A percentile compares a stretch with the other conserved stretches of the same genome.
These are phyloP conservation scores for Steinernema carpocapsae DNA, from an alignment of 2,888 invertebrate species.

Conservation along the genomic window DNA sequence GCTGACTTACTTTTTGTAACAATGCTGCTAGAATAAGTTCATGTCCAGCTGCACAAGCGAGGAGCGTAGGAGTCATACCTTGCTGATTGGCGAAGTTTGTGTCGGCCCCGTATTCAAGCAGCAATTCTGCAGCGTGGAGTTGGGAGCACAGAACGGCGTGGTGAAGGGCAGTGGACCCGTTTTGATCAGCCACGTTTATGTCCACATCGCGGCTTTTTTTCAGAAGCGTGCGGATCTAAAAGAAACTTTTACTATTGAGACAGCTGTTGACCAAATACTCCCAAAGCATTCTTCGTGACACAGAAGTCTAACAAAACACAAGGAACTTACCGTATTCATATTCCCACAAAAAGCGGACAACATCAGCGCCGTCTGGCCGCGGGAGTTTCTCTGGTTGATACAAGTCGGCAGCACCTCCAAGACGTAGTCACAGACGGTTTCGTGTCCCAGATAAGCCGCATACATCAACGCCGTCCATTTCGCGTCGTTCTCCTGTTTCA, in stretches of 20 bases:
- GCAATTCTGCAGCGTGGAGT: conserved; percentile 40
- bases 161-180: conserved; percentile 68
- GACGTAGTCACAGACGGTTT: conserved; percentile 79
- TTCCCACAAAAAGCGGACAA: conserved; percentile 73
- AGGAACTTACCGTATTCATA: conserved; percentile 69
- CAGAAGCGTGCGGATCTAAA: conserved; percentile 42
- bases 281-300: too few relatives aligned
- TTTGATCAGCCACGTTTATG: conserved; percentile 70
- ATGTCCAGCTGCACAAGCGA: conserved; percentile 58
- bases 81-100: conserved; percentile 46
- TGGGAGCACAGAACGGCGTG: conserved; percentile 61
- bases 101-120: conserved; percentile 68
- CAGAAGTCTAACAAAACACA: too few relatives aligned
- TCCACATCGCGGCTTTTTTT: conserved; percentile 68
- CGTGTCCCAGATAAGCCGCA: conserved; percentile 89
- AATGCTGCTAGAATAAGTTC: conserved; percentile 53
- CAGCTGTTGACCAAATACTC: too few relatives aligned
- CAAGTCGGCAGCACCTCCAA: not conserved
- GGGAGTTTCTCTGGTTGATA: conserved; percentile 2
- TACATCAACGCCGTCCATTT: conserved; percentile 93
- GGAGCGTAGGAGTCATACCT: conserved; percentile 59
- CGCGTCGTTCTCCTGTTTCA: not conserved
- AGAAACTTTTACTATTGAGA: conserved; percentile 47
- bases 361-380: conserved; percentile 71
- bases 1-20: conserved; percentile 45